Evolutionary conservation across 2,888 invertebrate genomes (phyloP), one percentile per base, ranked within the genome.

Genomic region (Subacronicta megacephala): DNA sequence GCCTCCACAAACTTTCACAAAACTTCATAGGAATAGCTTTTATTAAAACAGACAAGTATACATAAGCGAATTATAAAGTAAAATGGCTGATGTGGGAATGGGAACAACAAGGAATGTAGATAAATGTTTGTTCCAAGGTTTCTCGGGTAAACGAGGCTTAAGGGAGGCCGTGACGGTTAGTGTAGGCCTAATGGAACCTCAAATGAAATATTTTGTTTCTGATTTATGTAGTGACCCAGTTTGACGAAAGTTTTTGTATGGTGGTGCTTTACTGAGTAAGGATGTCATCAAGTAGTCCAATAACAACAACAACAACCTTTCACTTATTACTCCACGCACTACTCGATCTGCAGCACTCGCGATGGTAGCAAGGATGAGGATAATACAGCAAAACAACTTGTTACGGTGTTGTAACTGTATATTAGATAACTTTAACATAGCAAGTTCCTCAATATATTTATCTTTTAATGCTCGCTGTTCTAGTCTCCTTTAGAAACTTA

Each of bases 1-100:
- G 59, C 56, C 56, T 50, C 43, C 44, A 47, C 37, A 54, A 72
- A 77, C 47, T 72, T 73, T 64, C 60, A 64, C 57, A 45, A 51
- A 62, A 33, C 35, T 44, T 57, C 52, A 55, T 44, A 64, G 47
- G 51, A 65, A 62, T 68, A 57, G 59, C 58, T 68, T 61, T 72
- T 72, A 55, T 75, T 58, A 49, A 55, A 72, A 53, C 41, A 9
- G 55, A 59, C 63, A 62, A 52, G 58, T 53, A 63, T 40, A 69
- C 37, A 58, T 59, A 45, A 55, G 23, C 41, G 33, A 47, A 38
- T 60, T 55, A 55, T 72, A 56, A 61, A 58, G 58, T 58, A 53
- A 45, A 72, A 72, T 52, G 53, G 33, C 17, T 54, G 42, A 36
- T 17, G 42, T 54, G 35, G 36, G 71, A 56, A 66, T 13, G 16